Base-by-base conservation (phyloP, 2,888 invertebrate species). In the Tillus elongatus region DNA sequence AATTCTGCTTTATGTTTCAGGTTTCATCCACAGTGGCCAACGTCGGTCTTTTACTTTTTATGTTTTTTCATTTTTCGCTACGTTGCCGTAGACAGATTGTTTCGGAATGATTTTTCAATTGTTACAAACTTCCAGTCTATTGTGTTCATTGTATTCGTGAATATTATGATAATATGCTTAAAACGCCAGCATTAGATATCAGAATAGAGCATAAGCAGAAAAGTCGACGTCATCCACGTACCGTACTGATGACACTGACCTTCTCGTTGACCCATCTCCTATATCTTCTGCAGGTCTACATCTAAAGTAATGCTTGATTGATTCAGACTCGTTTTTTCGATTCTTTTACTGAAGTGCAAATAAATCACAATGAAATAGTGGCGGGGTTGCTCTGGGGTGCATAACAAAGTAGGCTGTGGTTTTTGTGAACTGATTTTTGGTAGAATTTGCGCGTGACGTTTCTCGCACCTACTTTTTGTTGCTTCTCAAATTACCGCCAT, bases 361-460 rank as follows among this genome's bases (percentile, higher is more conserved):
- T 65, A 65, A 65, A 65, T 65, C 65, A 64, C 64, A 63, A 63
- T 65, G 65, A 65, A 65, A 65, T 65, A 65, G 61, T 63, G 63
- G 51, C 52, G 54, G 57, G 55, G 53, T 52, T 50, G 53, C 46
- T 47, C 46, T 53, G 53, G 65, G 65, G 64, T 65, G 64, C 63
- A 65, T 65, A 65, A 64, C 63, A 64, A 65, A 65, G 63, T 59
- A 63, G 63, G 50, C 51, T 44, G 49, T 47, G 50, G 51, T 59
- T 58, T 61, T 56, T 56, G 52, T 51, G 56, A 56, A 54, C 56
- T 53, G 61, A 63, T 63, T 63, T 63, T 61, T 60, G 54, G 49
- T 44, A 36, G 33, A 28, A 42, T 36, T 41, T 41, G 47, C 34
- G 39, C 36, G 32, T 42, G 47, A 44, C 44, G 40, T 37, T 31